Evolutionary conservation across 2,797 vertebrate genomes (phyloP).

Genomic region (Chloroceryle amazona): DNA sequence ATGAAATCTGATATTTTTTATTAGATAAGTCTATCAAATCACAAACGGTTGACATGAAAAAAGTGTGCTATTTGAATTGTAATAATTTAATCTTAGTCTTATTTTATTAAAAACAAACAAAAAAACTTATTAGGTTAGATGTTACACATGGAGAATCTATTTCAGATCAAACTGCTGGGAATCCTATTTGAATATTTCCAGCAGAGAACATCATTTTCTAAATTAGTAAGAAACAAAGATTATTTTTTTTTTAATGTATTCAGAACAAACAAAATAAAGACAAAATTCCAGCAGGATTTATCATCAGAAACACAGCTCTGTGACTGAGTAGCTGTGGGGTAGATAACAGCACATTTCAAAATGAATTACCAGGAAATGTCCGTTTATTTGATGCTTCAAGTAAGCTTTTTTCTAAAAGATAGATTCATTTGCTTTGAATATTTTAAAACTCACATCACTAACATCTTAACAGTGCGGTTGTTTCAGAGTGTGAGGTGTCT

Average conservation of each 20-base stretch:
- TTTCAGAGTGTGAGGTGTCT: neutral
- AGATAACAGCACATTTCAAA: constrained; percentile 9
- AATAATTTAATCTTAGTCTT: neutral
- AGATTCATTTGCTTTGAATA: neutral
- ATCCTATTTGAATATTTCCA: constrained; percentile 43
- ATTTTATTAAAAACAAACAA: neutral
- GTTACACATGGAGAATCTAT: neutral
- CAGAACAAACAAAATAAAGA: neutral
- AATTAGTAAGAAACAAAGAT: neutral
- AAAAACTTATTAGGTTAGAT: neutral
- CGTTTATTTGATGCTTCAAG: constrained; percentile 3
- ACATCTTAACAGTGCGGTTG: neutral
- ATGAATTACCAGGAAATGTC: neutral
- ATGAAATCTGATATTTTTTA: constrained; percentile 11
- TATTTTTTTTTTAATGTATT: neutral
- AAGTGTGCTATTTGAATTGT: neutral
- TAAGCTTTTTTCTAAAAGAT: neutral
- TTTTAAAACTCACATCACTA: neutral
- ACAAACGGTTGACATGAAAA: constrained; percentile 11
- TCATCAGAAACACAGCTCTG: neutral
- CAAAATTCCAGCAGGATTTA: constrained; percentile 23
- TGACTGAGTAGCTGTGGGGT: neutral
- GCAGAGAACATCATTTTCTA: constrained; percentile 40
- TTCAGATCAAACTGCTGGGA: constrained; percentile 15
- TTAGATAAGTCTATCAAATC: neutral